Conservation (phyloP, 1,140 invertebrate genomes). For the Harpegnathos saltator region DNA sequence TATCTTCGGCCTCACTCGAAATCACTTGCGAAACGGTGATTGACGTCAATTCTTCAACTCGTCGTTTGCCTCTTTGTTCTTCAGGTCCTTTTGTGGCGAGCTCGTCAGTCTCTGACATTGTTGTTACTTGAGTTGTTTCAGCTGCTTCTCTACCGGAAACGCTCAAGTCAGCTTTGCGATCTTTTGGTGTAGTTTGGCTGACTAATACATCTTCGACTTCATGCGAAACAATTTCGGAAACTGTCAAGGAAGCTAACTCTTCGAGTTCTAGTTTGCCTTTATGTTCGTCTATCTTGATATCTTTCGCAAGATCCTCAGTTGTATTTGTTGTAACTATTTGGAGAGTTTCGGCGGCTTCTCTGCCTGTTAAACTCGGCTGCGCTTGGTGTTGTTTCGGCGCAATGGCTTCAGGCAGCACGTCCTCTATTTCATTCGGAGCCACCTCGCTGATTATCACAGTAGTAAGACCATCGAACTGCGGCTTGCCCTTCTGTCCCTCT, state of each 20-base stretch:
- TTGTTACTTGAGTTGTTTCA: constrained; percentile 74
- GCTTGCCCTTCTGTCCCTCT: constrained; percentile 74
- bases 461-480: constrained; percentile 74
- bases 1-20: constrained; percentile 72
- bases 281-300: constrained; percentile 68
- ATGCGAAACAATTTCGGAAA: constrained; percentile 74
- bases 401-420: constrained; percentile 61
- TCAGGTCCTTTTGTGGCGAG: constrained; percentile 62
- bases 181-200: constrained; percentile 65
- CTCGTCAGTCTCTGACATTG: constrained; percentile 63
- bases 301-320: constrained; percentile 68
- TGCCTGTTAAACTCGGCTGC: constrained; percentile 69
- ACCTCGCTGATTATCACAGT: constrained; percentile 78
- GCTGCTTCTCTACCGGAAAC: constrained; percentile 78
- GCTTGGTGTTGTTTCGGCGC: constrained; percentile 76
- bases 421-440: constrained; percentile 79
- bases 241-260: constrained; percentile 73
- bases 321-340: constrained; percentile 77
- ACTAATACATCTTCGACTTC: constrained; percentile 75
- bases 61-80: constrained; percentile 69
- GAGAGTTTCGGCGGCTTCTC: constrained; percentile 75
- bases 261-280: constrained; percentile 72
- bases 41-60: constrained; percentile 73
- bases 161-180: constrained; percentile 73
- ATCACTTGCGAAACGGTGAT: constrained; percentile 74